Base-by-base conservation (phyloP, 2,113 vertebrate species). In the Hippocampus guttulatus region DNA sequence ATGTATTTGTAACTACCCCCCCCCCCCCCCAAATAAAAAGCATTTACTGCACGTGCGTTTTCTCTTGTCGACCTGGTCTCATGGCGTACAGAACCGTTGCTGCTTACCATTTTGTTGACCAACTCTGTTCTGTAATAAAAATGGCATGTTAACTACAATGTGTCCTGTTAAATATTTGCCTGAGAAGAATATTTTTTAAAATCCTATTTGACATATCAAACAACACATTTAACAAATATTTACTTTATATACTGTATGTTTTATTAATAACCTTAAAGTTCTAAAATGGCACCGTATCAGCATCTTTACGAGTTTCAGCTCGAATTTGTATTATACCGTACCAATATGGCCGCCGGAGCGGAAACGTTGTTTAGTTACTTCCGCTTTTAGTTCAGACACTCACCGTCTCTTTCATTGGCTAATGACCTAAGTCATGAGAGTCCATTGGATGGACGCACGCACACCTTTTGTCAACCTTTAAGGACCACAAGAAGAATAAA, bases 91-190 rank as follows among this genome's bases (percentile, higher is more conserved):
- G 77, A 75, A 75, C 75, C 65, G 68, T n/a, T 79, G 12, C 60
- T 80, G 81, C 71, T 88, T 70, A 82, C 64, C 67, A 81, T 76
- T 88, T 86, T 82, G 78, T 87, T 64, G 84, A 85, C 82, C 83
- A 89, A 88, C 83, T 85, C 86, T 86, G 89, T 81, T 85, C 86
- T 86, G 89, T 65, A 90, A 91, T 92, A 90, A 93, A 92, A 86
- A 85, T 87, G 77, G 77, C 85, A 84, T 84, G 81, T 87, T 27
- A 47, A 65, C 23, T 20, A 15, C 1, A 82, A 71, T 81, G 80
- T 87, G 75, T 86, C 84, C 64, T 77, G 47, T 20, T 3, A 14
- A 49, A 64, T 40, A 1, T 15, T 25, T 51, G n/a, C 49, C 51
- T 49, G 16, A 23, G 33, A 62, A 33, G 1, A 58, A 75, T 74